Base-by-base conservation (phyloP, 2,797 vertebrate genomes). In the Labeo calbasu region DNA sequence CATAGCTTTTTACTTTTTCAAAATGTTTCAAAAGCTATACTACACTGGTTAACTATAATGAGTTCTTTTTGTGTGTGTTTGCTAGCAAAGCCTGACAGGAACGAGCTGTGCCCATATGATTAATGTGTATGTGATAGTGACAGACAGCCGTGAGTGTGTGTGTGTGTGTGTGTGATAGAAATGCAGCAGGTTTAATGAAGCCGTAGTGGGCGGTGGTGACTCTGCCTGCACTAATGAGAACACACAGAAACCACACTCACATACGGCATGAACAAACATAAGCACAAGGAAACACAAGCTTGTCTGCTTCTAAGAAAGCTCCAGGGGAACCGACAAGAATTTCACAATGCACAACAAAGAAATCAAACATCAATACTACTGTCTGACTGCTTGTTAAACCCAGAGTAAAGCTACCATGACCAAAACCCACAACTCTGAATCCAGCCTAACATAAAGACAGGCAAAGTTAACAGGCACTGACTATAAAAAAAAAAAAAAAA, bases 121-220 rank as follows among this genome's bases (percentile, higher is more conserved):
- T 48, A 61, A 61, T 28, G 75, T 77, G 85, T 46, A 65, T 82
- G 80, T 13, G 75, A 72, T 23, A 25, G 32, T 86, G 80, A 66
- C n/a, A 82, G 80, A 84, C 11, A 79, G 68, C 25, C 8, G 3
- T 53, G 66, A 46, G 2, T 57, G 10, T 69, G 82, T 68, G 72
- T 68, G 21, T 77, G 57, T n/a, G n/a, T n/a, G 46, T 61, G 68
- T 48, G 71, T 76, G 21, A 46, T 59, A 57, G 50, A 80, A 53
- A 28, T 19, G 48, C 69, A 61, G 46, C 14, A 43, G 32, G 66
- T 70, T 72, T 86, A 79, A 78, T 65, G 55, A 72, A 72, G 53
- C 73, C 55, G 32, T 77, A 57, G 68, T 65, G 23, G 65, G 43
- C 8, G n/a, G 13, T 50, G 13, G 48, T 36, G 10, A 48, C 82